Base-by-base conservation (phyloP, 1,140 invertebrate genomes). In the Maconellicoccus hirsutus region DNA sequence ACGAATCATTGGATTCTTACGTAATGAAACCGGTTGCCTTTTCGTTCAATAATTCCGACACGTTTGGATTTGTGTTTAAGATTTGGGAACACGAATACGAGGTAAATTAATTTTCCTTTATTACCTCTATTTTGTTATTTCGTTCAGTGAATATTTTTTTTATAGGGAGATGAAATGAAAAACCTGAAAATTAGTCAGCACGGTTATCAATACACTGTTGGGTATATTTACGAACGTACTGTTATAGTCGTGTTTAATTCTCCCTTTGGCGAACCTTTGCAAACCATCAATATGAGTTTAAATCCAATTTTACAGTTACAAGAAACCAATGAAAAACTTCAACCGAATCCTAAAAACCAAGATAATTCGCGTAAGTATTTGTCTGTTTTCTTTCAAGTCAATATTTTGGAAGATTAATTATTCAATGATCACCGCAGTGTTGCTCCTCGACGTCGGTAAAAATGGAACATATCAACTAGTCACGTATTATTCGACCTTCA, bases 381-480 rank as follows among this genome's bases (percentile, higher is more conserved):
- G n/a, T n/a, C n/a, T n/a, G n/a, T n/a, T n/a, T n/a, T n/a, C n/a
- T n/a, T n/a, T n/a, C n/a, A n/a, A n/a, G n/a, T n/a, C n/a, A n/a
- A n/a, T n/a, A n/a, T n/a, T n/a, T n/a, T n/a, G n/a, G n/a, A n/a
- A n/a, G n/a, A n/a, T n/a, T n/a, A n/a, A n/a, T n/a, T n/a, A n/a
- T n/a, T n/a, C n/a, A n/a, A n/a, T n/a, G n/a, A n/a, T n/a, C n/a
- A n/a, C n/a, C n/a, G 87, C 88, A 7, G 81, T 91, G 70, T 79
- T 86, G 19, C 85, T 90, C 59, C 83, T 84, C 1, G 87, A 91
- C 78, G 79, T 91, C 10, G 87, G 89, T 78, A 81, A 84, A 70
- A 89, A 91, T 78, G 83, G 85, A 33, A 84, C 84, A 0, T 86
- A 86, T 76, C 89, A 91, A 80, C 76, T 92, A 21, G 87, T 91